Percentiles rank a stretch among this genome's conserved stretches.
These are phyloP conservation scores for Circaetus gallicus DNA, from an alignment of 2,113 vertebrate species.

Conservation along the genomic window DNA sequence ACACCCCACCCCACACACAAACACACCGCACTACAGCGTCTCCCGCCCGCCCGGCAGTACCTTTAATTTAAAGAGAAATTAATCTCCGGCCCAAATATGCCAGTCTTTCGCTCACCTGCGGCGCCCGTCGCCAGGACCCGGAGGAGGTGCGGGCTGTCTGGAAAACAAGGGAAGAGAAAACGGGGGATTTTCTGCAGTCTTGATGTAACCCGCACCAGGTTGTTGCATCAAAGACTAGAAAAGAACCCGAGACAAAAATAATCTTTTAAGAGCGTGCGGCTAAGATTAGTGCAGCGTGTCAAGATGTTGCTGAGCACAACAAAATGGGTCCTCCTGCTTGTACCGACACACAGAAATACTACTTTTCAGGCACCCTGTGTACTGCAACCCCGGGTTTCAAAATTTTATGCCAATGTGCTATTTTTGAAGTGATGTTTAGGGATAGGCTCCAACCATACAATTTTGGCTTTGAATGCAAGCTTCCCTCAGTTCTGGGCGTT, in stretches of 20 bases:
- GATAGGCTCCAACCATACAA: not conserved
- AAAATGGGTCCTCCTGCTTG: not conserved
- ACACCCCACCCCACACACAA: no score
- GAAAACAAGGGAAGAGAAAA: not conserved
- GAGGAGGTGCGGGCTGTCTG: not conserved
- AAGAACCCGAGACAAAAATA: constrained; percentile 50
- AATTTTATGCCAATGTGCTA: not conserved
- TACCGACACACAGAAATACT: not conserved
- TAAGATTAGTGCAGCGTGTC: constrained; percentile 22
- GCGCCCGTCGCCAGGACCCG: not conserved
- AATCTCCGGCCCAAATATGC: not conserved
- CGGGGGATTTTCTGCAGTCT: not conserved
- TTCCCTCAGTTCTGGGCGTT: not conserved
- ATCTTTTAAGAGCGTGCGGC: constrained; percentile 34
- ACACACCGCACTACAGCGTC: not conserved
- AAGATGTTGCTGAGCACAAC: constrained; percentile 25
- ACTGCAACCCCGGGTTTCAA: not conserved
- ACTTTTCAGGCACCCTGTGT: not conserved
- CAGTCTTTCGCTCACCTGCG: constrained; percentile 10
- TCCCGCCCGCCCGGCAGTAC: not conserved
- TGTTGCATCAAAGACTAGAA: constrained; percentile 36
- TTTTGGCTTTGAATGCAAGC: not conserved
- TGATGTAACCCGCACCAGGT: constrained; percentile 13
- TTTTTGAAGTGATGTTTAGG: not conserved
- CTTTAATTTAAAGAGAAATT: not conserved